Conservation (phyloP, 2,797 vertebrate species). For the Valencia hispanica region DNA sequence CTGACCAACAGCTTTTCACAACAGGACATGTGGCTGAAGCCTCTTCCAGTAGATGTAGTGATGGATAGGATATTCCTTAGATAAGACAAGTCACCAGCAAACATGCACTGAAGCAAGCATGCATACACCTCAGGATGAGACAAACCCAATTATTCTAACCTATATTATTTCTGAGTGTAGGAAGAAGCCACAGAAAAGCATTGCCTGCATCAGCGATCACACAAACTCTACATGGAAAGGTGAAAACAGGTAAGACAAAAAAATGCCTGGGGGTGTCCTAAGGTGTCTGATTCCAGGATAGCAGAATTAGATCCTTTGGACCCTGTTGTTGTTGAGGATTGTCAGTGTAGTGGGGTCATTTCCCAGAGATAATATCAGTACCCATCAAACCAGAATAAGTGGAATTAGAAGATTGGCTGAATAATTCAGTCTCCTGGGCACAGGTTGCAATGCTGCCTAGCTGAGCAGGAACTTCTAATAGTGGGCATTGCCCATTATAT, state of each 20-base stretch:
- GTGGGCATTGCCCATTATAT: not conserved
- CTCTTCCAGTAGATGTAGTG: not conserved
- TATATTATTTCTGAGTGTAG: not conserved
- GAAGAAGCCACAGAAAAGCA: not conserved
- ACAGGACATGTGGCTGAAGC: not conserved
- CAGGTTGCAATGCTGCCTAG: not conserved
- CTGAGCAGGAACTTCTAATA: conserved; percentile 6
- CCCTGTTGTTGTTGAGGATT: not conserved
- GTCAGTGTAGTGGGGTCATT: not conserved
- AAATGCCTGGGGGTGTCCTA: not conserved
- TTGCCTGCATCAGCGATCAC: not conserved
- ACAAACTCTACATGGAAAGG: not conserved
- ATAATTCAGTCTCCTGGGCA: not conserved
- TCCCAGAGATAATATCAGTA: conserved; percentile 6
- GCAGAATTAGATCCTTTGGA: not conserved
- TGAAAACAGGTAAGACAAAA: not conserved
- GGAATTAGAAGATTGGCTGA: conserved; percentile 1
- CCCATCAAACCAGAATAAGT: not conserved
- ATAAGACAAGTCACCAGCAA: not conserved
- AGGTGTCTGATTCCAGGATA: not conserved
- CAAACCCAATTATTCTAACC: not conserved
- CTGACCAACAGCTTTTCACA: not conserved
- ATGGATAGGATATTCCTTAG: not conserved
- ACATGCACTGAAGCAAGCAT: not conserved
- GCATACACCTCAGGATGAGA: not conserved